phyloP scores from a whole-genome alignment of 92 coral and sea anemone species.

The Ricordea florida region DNA sequence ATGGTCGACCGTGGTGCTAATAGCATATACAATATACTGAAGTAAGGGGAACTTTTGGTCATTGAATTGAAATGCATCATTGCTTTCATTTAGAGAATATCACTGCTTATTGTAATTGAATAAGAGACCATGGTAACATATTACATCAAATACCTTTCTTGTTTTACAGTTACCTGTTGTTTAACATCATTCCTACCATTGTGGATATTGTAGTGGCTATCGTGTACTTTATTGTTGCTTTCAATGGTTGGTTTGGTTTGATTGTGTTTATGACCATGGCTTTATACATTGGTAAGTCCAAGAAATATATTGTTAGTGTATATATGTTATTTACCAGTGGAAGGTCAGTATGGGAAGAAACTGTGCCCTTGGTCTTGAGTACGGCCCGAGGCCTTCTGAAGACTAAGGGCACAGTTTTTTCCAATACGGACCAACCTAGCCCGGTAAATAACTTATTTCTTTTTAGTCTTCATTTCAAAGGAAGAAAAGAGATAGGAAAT shows the following conservation, averaged over 20 bases:
- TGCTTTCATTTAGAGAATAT: too few relatives aligned
- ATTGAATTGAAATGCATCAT: neutral
- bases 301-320: too few relatives aligned
- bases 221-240: constrained; percentile 87
- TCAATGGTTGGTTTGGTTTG: constrained; percentile 97
- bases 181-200: constrained; percentile 86
- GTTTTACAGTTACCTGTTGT: constrained; percentile 77
- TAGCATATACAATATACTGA: constrained; percentile 89
- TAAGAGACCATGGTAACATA: neutral
- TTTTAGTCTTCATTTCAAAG: too few relatives aligned
- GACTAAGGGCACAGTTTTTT: too few relatives aligned
- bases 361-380: too few relatives aligned
- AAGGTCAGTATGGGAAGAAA: too few relatives aligned
- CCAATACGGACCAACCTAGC: too few relatives aligned
- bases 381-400: too few relatives aligned
- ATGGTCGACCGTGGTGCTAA: constrained; percentile 96
- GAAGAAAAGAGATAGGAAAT: too few relatives aligned
- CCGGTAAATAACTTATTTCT: too few relatives aligned
- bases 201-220: constrained; percentile 89
- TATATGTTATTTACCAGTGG: too few relatives aligned
- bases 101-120: too few relatives aligned
- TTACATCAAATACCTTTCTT: neutral
- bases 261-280: constrained; percentile 92
- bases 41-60: constrained; percentile 33
- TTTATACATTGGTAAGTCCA: constrained; percentile 76